Percentiles rank a stretch among this genome's conserved stretches.
phyloP scores from a whole-genome alignment of 2,888 invertebrate species.

The Pantelozetes paolii region DNA sequence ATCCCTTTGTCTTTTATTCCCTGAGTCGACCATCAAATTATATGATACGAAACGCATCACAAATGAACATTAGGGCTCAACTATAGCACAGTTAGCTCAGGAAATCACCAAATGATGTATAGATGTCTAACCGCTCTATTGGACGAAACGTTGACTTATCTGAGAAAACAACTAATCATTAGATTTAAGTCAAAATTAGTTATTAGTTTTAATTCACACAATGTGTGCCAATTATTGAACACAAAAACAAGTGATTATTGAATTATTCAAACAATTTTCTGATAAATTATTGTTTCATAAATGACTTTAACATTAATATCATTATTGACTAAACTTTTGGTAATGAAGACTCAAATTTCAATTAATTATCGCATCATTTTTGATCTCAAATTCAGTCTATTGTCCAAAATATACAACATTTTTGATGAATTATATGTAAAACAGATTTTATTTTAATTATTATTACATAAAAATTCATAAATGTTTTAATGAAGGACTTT shows the following conservation, averaged over 20 bases:
- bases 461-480: neutral
- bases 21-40: conserved; percentile 15
- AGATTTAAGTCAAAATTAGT: neutral
- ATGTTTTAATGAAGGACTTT: conserved; percentile 1
- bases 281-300: neutral
- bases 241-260: neutral
- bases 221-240: neutral
- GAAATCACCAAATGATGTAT: conserved; percentile 25
- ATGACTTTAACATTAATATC: neutral
- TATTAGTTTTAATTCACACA: neutral
- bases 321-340: neutral
- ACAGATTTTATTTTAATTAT: neutral
- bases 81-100: neutral
- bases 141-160: neutral
- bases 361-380: neutral
- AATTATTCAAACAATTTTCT: neutral
- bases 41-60: conserved; percentile 15
- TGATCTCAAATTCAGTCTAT: neutral
- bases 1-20: neutral
- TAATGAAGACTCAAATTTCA: neutral
- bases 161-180: neutral
- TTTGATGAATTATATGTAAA: neutral
- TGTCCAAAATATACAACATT: neutral
- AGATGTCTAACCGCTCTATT: neutral
- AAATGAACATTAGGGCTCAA: conserved; percentile 10